Conservation (phyloP, 1,140 invertebrate genomes). For the Drosophila pseudoobscura region DNA sequence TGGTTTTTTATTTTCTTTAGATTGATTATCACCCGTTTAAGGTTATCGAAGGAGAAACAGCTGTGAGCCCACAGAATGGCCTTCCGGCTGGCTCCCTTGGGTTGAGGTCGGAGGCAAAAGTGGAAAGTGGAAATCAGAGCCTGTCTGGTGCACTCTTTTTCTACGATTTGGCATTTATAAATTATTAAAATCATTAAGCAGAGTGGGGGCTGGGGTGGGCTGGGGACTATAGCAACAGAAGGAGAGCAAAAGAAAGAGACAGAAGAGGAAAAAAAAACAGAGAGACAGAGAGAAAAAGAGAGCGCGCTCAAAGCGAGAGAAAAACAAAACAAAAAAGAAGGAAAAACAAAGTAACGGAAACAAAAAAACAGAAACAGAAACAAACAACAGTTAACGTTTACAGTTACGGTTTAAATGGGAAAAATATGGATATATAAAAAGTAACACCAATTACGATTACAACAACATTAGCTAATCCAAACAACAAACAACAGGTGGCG, state of each 20-base stretch:
- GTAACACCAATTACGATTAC: slow-evolving; percentile 46
- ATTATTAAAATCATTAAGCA: no score
- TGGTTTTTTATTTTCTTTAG: no score
- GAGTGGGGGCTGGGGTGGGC: background rate
- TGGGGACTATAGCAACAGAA: slow-evolving; percentile 23
- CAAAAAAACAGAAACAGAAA: slow-evolving; percentile 33
- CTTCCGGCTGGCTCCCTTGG: no score
- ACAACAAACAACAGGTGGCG: slow-evolving; percentile 45
- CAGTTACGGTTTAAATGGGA: slow-evolving; percentile 35
- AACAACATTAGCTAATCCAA: slow-evolving; percentile 44
- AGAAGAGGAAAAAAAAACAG: background rate
- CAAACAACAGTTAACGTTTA: slow-evolving; percentile 38
- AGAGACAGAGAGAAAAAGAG: slow-evolving; percentile 4
- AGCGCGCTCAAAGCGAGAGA: slow-evolving; percentile 10
- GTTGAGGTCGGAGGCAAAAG: no score
- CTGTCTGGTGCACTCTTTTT: no score
- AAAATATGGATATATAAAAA: background rate
- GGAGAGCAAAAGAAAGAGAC: background rate
- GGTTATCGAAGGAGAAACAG: no score
- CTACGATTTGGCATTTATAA: no score
- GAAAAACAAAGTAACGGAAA: slow-evolving; percentile 34
- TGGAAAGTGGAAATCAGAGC: no score
- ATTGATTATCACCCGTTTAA: no score
- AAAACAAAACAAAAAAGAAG: slow-evolving; percentile 8
- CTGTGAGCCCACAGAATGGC: no score